Evolutionary conservation across 2,113 vertebrate genomes (phyloP).

Genomic region (Tursiops truncatus): DNA sequence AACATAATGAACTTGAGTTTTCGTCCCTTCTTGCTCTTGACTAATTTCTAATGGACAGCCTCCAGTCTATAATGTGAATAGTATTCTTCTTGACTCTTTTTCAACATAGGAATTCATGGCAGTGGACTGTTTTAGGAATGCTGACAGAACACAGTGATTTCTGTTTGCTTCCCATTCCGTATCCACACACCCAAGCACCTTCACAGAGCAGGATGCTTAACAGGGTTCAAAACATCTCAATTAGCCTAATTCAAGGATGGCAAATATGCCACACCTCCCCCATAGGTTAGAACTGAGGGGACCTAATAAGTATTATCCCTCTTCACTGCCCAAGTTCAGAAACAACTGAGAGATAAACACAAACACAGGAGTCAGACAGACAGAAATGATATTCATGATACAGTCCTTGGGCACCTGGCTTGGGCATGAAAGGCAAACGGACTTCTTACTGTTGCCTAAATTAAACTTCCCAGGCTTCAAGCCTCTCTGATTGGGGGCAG

Average conservation of each 20-base stretch:
- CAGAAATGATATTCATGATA: neutral
- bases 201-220: neutral
- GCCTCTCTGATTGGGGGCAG: neutral
- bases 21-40: neutral
- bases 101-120: neutral
- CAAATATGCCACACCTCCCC: neutral
- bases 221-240: neutral
- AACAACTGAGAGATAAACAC: neutral
- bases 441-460: neutral
- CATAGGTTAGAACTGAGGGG: neutral
- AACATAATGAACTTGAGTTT: neutral
- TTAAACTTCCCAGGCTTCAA: neutral
- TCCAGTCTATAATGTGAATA: neutral
- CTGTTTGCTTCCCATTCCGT: neutral
- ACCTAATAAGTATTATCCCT: neutral
- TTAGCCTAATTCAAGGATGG: neutral
- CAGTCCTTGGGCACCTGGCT: neutral
- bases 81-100: neutral
- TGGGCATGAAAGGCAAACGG: neutral
- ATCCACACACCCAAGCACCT: neutral
- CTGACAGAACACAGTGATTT: neutral
- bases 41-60: neutral
- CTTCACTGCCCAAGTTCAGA: neutral
- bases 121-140: neutral
- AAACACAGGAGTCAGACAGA: neutral